Base-by-base conservation (phyloP, 2,888 invertebrate species). In the Phalera bucephala region DNA sequence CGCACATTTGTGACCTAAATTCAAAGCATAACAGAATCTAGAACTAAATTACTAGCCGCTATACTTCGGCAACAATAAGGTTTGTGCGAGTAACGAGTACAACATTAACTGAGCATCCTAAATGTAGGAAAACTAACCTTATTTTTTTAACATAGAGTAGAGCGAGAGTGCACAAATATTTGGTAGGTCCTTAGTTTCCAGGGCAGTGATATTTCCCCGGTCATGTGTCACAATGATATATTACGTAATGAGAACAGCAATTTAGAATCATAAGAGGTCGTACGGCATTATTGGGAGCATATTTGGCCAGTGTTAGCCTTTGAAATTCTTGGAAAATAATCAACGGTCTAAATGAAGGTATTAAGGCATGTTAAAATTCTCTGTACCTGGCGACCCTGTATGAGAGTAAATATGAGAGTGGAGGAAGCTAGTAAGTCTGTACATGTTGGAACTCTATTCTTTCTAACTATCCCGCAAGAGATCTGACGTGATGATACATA, bases 211-310 rank as follows among this genome's bases (percentile, higher is more conserved):
- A 29, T 29, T 17, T 29, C 29, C 29, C 10, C 17, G 19, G 29
- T 11, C 29, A 19, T 19, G 29, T 11, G 29, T 19, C 29, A 29
- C 19, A 4, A 17, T 29, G 29, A 29, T 29, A 11, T 29, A 29
- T 29, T 17, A 29, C 29, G 19, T 29, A 29, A 29, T 29, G 29
- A 29, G 17, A 19, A 17, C 29, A 11, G 29, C 29, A 29, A 29
- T 29, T 29, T 29, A 29, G 29, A 14, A 8, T 8, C 29, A 6
- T 19, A 19, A 11, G 19, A 29, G 28, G 12, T 15, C 15, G 17
- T 17, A n/a, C 5, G 9, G n/a, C 8, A 14, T 29, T 29, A 29
- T 29, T 29, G 19, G 29, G 28, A 2, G 6, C 19, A 15, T n/a
- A 8, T 19, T 29, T 13, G 2, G 12, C n/a, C 12, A 25, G 14